phyloP scores from a whole-genome alignment of 64 coral and sea anemone species.

The Actinia tenebrosa region DNA sequence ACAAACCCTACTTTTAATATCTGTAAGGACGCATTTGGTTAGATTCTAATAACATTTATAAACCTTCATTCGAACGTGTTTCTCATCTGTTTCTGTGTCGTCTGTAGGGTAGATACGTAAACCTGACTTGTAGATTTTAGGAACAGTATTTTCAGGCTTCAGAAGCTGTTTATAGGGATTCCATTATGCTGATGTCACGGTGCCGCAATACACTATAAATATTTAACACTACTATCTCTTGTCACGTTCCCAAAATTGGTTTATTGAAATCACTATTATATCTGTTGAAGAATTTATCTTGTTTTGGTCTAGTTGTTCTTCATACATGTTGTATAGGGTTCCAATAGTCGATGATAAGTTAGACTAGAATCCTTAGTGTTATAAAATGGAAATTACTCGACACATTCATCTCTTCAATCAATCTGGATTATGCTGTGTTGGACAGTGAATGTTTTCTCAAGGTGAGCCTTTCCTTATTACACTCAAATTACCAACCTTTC shows the following conservation, averaged over 20 bases:
- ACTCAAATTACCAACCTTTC: background rate
- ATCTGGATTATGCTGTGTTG: background rate
- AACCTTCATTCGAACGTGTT: background rate
- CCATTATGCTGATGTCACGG: slow-evolving; percentile 17
- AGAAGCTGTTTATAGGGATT: slow-evolving; percentile 1
- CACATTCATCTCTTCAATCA: background rate
- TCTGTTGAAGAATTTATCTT: background rate
- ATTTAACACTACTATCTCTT: background rate
- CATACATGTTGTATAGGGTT: background rate
- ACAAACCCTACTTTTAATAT: background rate
- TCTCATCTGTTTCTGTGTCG: background rate
- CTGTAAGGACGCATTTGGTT: background rate
- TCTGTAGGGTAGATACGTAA: background rate
- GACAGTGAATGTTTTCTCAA: background rate
- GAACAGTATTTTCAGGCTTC: background rate
- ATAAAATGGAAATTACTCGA: background rate
- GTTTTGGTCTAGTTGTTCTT: background rate
- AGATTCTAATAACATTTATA: background rate
- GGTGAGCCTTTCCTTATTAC: background rate
- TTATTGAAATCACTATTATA: background rate
- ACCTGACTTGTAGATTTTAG: background rate
- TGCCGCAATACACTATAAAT: background rate
- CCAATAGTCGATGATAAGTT: background rate
- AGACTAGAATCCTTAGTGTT: background rate
- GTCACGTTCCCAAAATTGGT: background rate